Base-by-base conservation (phyloP, 2,888 invertebrate genomes). In the Apocheima hispidaria region DNA sequence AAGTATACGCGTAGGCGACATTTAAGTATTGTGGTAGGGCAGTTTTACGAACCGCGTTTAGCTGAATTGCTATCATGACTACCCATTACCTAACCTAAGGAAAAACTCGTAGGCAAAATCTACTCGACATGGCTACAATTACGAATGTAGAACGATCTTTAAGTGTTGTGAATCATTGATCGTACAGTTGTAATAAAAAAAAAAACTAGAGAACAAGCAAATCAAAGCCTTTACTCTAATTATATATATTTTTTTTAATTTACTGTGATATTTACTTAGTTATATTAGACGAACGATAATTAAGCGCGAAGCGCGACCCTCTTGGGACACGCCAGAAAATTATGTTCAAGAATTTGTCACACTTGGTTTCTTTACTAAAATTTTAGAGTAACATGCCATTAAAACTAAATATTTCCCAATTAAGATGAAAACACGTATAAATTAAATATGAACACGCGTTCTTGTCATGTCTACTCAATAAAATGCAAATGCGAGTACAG, bases 1-100 rank as follows among this genome's bases (percentile, higher is more conserved):
- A 53, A 66, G 49, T 40, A 64, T 61, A 58, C 30, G 69, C 69
- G 73, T 73, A 71, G 71, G 70, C 67, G 70, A 77, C 70, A 69
- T 70, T 56, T 49, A 65, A 63, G 69, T 70, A 71, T 86, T 87
- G 84, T 58, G 84, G 82, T 84, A 87, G 86, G 84, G 77, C 82
- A 87, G 85, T 84, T 85, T 84, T 83, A 87, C 76, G 77, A 75
- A 77, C 72, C 65, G 58, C 51, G 66, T 65, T 75, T 70, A 63
- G 65, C 46, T 62, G 57, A 63, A 63, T 66, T 57, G 59, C 61
- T 65, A 55, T 70, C 60, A 66, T 65, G 69, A 70, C 56, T 64
- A 66, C 53, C 63, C 55, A 63, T 68, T 57, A 61, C 52, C 58
- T 63, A 38, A 63, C 54, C 59, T 60, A 60, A 50, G 33, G 56